Conservation (phyloP, 2,888 invertebrate genomes). For the Hyles lineata region DNA sequence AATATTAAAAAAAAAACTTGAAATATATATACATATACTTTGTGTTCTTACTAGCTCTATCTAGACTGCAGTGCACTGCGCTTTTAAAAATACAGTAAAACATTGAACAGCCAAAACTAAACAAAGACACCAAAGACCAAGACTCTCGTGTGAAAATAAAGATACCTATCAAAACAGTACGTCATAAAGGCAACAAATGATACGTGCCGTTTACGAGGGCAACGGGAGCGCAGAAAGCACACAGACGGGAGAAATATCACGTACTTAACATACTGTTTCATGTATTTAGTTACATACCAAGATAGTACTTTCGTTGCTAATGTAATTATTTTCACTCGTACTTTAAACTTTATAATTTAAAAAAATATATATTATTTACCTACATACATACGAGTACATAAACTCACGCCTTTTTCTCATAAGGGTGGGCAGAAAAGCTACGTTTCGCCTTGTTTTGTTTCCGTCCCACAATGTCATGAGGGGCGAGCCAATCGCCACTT, state of each 20-base stretch:
- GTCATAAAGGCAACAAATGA: neutral
- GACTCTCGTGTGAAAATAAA: neutral
- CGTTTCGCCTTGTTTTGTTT: neutral
- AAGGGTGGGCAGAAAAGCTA: neutral
- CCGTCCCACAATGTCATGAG: neutral
- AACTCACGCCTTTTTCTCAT: neutral
- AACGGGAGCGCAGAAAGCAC: neutral
- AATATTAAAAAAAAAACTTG: no score
- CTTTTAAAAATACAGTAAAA: no score
- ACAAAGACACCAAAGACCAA: no score
- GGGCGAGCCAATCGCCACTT: neutral
- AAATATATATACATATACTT: no score
- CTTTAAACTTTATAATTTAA: no score
- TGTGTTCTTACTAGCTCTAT: no score
- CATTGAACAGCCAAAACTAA: no score
- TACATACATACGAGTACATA: no score
- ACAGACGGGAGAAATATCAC: neutral
- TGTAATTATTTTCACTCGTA: no score
- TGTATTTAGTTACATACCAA: neutral
- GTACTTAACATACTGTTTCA: neutral
- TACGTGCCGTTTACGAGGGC: slow-evolving; percentile 1
- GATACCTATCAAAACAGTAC: neutral
- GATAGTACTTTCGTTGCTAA: no score
- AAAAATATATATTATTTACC: no score
- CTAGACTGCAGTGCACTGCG: no score